Evolutionary conservation across 2,113 vertebrate genomes (phyloP).

Genomic region (Rhinogobius similis): DNA sequence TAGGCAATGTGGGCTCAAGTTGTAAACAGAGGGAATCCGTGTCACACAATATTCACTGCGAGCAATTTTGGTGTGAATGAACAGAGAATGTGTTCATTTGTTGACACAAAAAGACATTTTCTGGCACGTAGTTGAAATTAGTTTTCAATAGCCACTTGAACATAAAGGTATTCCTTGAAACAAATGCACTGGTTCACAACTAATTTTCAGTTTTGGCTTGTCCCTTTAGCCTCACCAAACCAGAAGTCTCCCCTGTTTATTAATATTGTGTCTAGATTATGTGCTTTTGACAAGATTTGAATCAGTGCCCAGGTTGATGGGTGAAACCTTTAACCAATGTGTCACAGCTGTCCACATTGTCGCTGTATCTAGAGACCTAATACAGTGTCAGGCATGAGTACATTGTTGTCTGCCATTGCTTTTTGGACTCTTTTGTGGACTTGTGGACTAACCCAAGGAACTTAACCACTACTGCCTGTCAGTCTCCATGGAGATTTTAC

Average conservation of each 20-base stretch:
- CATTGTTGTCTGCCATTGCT: too few species aligned
- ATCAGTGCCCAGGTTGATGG: too few species aligned
- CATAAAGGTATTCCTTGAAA: not conserved
- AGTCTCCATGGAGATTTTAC: too few species aligned
- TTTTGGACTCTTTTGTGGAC: too few species aligned
- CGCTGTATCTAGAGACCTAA: too few species aligned
- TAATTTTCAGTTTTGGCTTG: not conserved
- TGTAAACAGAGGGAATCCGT: slow-evolving; percentile 45
- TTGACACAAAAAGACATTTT: not conserved
- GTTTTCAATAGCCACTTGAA: not conserved
- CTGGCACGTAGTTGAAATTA: not conserved
- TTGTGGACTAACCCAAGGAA: too few species aligned
- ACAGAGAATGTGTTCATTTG: slow-evolving; percentile 18
- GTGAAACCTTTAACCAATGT: too few species aligned
- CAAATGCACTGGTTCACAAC: not conserved
- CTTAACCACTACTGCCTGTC: too few species aligned
- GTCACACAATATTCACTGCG: slow-evolving; percentile 37
- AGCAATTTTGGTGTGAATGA: slow-evolving; percentile 23
- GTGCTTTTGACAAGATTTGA: too few species aligned
- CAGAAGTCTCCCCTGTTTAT: not conserved
- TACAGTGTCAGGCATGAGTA: too few species aligned
- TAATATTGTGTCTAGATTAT: too few species aligned
- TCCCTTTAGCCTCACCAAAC: not conserved
- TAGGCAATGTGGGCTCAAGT: slow-evolving; percentile 28
- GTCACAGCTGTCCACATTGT: too few species aligned